Conservation (phyloP, 2,113 vertebrate species). For the Notothenia coriiceps region DNA sequence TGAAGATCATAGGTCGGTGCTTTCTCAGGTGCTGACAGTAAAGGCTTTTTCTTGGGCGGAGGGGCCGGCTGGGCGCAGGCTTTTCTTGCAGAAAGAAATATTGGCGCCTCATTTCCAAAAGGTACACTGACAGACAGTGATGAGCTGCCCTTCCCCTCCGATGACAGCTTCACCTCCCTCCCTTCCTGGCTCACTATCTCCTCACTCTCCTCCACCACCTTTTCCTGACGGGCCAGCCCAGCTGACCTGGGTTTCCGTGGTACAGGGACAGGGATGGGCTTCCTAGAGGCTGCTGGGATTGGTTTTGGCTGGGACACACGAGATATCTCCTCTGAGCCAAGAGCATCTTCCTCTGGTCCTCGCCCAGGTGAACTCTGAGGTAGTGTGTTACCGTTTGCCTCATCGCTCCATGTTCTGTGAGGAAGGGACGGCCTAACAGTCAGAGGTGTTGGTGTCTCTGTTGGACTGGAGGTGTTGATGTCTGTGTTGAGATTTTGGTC, state of each 20-base stretch:
- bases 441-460: not conserved
- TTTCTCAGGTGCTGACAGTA: constrained; percentile 55
- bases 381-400: constrained; percentile 27
- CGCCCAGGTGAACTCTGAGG: constrained; percentile 11
- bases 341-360: constrained; percentile 32
- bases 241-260: constrained; percentile 85
- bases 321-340: constrained; percentile 69
- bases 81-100: constrained; percentile 44
- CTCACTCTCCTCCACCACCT: constrained; percentile 84
- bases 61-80: constrained; percentile 58
- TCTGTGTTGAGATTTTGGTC: constrained; percentile 33
- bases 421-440: constrained; percentile 2
- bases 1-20: constrained; percentile 10
- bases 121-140: constrained; percentile 66
- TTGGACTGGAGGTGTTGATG: not conserved
- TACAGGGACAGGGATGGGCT: constrained; percentile 86
- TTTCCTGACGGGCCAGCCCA: constrained; percentile 85
- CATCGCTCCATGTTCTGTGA: constrained; percentile 41
- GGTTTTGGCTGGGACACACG: constrained; percentile 71
- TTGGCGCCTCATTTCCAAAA: constrained; percentile 19
- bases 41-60: constrained; percentile 72
- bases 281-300: constrained; percentile 71
- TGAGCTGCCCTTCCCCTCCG: constrained; percentile 56
- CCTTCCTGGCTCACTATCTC: constrained; percentile 78
- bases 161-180: constrained; percentile 63